Evolutionary conservation across 2,888 invertebrate genomes (phyloP), one percentile per base, ranked within the genome.

Genomic region (Brenthis ino): DNA sequence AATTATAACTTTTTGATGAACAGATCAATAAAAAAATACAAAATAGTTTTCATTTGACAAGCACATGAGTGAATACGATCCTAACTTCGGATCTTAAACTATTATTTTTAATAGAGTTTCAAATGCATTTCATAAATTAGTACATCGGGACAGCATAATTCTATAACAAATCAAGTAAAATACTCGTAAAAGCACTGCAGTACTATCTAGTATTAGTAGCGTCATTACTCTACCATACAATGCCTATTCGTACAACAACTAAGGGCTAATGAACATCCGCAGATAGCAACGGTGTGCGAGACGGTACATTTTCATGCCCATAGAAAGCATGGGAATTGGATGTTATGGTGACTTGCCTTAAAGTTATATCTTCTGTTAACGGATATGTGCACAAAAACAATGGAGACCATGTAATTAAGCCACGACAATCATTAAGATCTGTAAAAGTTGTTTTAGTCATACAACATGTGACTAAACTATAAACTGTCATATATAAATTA

Each of bases 241-340:
- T 67, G 61, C 54, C 50, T 65, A 47, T 55, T 65, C 57, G 60
- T 33, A 61, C 67, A 56, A 61, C 67, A 57, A 67, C 61, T 61
- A 61, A 61, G 50, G 67, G 55, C 67, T 67, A 67, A 67, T 67
- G 67, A 67, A 61, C 67, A 67, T 67, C 67, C 67, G 67, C 50
- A 56, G 54, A 67, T 67, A 61, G 67, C 51, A 50, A 61, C 61
- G 67, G 12, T 55, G 47, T 50, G 37, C 37, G 11, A 43, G 37
- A 50, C 60, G 48, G 37, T 51, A 50, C 56, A 67, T 67, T 67
- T 50, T 37, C 50, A 56, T 61, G 50, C 12, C 56, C 61, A 61
- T 67, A 67, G 54, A 67, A 51, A 50, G 56, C 55, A 56, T 67
- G 56, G 55, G 61, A 56, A 56, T 56, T 55, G 16, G 20, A 63